Evolutionary conservation across 2,888 invertebrate species (phyloP), one percentile per base, ranked within the genome.

Genomic region (Rhynchonema sp.): DNA sequence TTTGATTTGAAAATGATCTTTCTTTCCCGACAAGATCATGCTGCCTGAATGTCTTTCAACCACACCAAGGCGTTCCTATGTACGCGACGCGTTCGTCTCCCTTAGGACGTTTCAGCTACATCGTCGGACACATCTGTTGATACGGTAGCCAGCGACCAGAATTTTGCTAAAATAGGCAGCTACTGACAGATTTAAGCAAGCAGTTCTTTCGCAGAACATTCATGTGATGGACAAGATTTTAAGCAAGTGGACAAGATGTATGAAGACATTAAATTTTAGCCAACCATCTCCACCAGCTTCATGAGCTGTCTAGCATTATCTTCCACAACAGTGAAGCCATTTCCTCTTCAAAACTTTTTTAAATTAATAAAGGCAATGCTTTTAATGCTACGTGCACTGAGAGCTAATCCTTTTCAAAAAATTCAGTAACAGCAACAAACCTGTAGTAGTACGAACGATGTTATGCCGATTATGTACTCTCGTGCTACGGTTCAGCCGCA

Each of bases 61-160:
- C 60, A 60, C n/a, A 52, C 53, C 27, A 60, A 30, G 13, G 26
- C 30, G 28, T 29, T 53, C 9, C 57, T 22, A 55, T 28, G 55
- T 57, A 58, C 23, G 55, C 60, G 29, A 54, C 54, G 2, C 60
- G 27, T 28, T 60, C 60, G 46, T 60, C 53, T 2, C 60, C 60
- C 26, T 26, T 57, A 60, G 54, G 26, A 60, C 60, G 27, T 60
- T 30, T 60, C 57, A 25, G 60, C 60, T 1, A 60, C 46, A 53
- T 60, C 60, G 3, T 60, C 60, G 2, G 60, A 60, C 54, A 58
- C 54, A 20, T 57, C 57, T 20, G 57, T 60, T 2, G 46, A 22
- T 17, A 60, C 53, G 20, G 60, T 60, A 9, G n/a, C 27, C 38
- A 55, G 27, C n/a, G 60, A 60, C 22, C 58, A 9, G 57, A 49